Conservation (phyloP, 2,888 invertebrate species). For the Arenicola marina region DNA sequence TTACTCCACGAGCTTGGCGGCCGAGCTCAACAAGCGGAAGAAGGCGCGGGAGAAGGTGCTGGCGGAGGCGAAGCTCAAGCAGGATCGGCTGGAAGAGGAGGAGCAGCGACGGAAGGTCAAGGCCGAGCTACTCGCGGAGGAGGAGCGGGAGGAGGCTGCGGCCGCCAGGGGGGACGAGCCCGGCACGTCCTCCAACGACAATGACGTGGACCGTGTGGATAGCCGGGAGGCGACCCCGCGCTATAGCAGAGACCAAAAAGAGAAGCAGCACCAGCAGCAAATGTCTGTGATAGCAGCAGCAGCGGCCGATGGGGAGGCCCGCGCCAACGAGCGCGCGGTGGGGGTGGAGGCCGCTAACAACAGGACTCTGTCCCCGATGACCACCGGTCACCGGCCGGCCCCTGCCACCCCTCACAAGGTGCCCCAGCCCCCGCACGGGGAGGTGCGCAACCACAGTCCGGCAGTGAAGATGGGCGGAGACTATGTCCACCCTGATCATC, state of each 20-base stretch:
- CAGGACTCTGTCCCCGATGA: neutral
- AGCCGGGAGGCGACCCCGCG: neutral
- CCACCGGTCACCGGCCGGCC: neutral
- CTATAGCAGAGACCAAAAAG: too few relatives aligned
- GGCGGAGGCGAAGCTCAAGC: slow-evolving; percentile 65
- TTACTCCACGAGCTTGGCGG: slow-evolving; percentile 54
- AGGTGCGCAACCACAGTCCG: neutral
- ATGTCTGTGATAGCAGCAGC: too few relatives aligned
- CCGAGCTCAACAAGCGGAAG: slow-evolving; percentile 57
- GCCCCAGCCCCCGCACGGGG: neutral
- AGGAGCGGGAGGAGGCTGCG: neutral
- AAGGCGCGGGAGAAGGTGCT: slow-evolving; percentile 59
- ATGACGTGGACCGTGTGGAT: too few relatives aligned
- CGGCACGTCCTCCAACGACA: neutral
- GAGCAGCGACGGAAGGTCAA: neutral
- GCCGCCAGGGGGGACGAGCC: neutral
- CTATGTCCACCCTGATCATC: too few relatives aligned
- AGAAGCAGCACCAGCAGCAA: too few relatives aligned
- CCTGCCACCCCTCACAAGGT: neutral
- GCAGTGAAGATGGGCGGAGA: too few relatives aligned
- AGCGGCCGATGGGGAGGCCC: neutral
- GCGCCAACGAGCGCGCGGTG: neutral
- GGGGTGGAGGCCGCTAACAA: neutral
- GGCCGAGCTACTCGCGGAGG: too few relatives aligned
- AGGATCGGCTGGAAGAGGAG: neutral